These are phyloP conservation scores for Acrocephalus arundinaceus DNA, from an alignment of 2,113 vertebrate genomes.

Conservation along the genomic window DNA sequence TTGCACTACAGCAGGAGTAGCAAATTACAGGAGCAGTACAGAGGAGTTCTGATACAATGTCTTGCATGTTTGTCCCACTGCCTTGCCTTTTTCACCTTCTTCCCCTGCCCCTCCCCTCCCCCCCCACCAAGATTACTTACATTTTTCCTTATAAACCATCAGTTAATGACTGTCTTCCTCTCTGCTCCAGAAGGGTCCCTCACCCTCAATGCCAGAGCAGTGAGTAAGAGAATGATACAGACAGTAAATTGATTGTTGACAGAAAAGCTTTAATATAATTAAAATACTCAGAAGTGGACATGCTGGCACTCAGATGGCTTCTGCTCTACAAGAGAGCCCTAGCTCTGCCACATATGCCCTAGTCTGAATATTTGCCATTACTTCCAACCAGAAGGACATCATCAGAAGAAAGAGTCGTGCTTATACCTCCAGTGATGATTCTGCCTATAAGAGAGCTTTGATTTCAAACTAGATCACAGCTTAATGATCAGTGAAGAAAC, in stretches of 20 bases:
- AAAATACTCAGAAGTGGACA: neutral
- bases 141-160: neutral
- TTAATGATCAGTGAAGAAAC: neutral
- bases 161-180: neutral
- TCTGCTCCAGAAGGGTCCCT: neutral
- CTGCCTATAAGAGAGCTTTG: neutral
- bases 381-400: neutral
- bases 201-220: neutral
- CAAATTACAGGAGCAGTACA: neutral
- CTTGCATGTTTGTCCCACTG: neutral
- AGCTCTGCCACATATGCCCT: neutral
- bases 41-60: neutral
- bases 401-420: neutral
- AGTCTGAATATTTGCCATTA: neutral
- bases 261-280: neutral
- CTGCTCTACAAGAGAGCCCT: neutral
- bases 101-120: no score
- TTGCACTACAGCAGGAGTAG: neutral
- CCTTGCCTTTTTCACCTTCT: neutral
- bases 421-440: neutral
- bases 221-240: fast-evolving
- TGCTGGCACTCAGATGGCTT: neutral
- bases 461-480: neutral
- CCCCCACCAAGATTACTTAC: neutral
- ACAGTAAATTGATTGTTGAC: neutral